Base-by-base conservation (phyloP, 2,797 vertebrate species). In the Botia almorhae region DNA sequence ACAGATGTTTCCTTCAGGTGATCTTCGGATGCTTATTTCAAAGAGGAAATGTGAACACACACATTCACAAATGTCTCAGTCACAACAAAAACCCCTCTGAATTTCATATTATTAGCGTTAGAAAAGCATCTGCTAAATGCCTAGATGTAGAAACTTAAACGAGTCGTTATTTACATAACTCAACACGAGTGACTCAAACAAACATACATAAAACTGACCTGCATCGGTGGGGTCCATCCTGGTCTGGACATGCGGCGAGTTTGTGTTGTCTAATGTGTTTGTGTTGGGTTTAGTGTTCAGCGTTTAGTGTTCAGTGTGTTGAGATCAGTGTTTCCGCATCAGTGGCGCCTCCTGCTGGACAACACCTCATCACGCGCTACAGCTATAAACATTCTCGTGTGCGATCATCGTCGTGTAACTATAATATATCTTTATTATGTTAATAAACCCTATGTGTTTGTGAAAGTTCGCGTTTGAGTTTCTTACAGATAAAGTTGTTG, bases 191-290 rank as follows among this genome's bases (percentile, higher is more conserved):
- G 39, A 13, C 23, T 12, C 2, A 29, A 17, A n/a, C 2, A 72
- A 14, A 11, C 13, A 4, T 5, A 2, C 4, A 13, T 17, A 12
- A 50, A 50, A 17, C 74, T 76, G 29, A 76, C 74, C 61, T 33
- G 61, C 74, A 7, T 76, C 61, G 16, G n/a, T 0, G n/a, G 29
- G 26, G 48, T 76, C 74, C 74, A 76, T 76, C 48, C 12, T 10
- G 43, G 8, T 46, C 43, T 46, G 43, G 10, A 8, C 39, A 43
- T 33, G 33, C 12, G 10, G 7, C 12, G 55, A 3, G 55, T 56
- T 56, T 21, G 21, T n/a, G n/a, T 7, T 48, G 10, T 5, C 48
- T 51, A 2, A 1, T 26, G 21, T 5, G 56, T 26, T 60, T 26
- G 23, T 21, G 21, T 12, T 51, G 14, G 50, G 50, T 17, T 51